Base-by-base conservation (phyloP, 2,888 invertebrate genomes). In the Eilema griseolum region DNA sequence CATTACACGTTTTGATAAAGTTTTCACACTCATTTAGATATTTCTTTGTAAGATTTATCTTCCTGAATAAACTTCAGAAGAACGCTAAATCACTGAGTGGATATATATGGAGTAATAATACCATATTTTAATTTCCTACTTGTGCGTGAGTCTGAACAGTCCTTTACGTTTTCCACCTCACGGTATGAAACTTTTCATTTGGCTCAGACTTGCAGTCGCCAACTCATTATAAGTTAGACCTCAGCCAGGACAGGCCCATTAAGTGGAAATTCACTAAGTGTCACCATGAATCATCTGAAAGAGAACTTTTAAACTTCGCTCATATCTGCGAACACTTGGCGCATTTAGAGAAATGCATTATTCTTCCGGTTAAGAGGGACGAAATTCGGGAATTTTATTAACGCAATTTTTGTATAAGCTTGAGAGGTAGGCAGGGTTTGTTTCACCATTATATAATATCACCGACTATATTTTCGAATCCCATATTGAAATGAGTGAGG, bases 221-320 rank as follows among this genome's bases (percentile, higher is more conserved):
- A 77, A 81, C 78, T 83, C 81, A 84, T 85, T 85, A 83, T 75
- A 80, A 84, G 76, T 82, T 81, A 20, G 20, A 73, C 52, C 61
- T 61, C 61, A 26, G 61, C 66, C 74, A 65, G 61, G 69, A 61
- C 67, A 61, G 56, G 68, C 52, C 69, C 56, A 70, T 69, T 62
- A 70, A 79, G 52, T 72, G 70, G 64, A 70, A 76, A 70, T 72
- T 61, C 57, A 72, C 67, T 62, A 72, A 77, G 69, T 76, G 81
- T 81, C 72, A 46, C 65, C 77, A 60, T 79, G 71, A 79, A 66
- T 80, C 76, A 80, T 70, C 60, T 37, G 31, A 61, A 59, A 23
- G 37, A 28, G 52, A 63, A 69, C 62, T 33, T 67, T 31, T 24
- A 20, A 70, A 70, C 68, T 57, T 67, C 26, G 52, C 10, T 52